These are phyloP conservation scores for Lutjanus campechanus DNA, from an alignment of 2,797 vertebrate genomes.

Conservation along the genomic window DNA sequence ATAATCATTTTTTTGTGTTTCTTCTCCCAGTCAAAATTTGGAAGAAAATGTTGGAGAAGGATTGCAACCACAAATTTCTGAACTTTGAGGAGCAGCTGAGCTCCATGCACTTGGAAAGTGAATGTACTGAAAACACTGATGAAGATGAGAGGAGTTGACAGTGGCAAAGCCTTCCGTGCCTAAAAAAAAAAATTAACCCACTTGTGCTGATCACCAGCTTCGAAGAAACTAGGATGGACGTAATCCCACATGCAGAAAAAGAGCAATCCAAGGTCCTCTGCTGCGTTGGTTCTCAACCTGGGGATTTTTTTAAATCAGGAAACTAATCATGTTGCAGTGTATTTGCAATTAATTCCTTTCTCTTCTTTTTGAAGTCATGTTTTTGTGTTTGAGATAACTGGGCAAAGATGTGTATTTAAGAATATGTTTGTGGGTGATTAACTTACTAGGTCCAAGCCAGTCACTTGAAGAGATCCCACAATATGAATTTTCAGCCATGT, in stretches of 20 bases:
- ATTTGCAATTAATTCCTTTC: conserved; percentile 22
- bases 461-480: conserved; percentile 39
- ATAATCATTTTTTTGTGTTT: conserved; percentile 1
- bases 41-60: conserved; percentile 85
- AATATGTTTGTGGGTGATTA: background rate
- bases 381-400: conserved; percentile 2
- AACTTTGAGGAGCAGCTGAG: conserved; percentile 80
- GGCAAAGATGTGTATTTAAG: background rate
- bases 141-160: conserved; percentile 75
- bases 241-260: conserved; percentile 1
- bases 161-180: conserved; percentile 30
- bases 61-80: conserved; percentile 76
- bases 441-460: conserved; percentile 42
- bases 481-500: conserved; percentile 47
- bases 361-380: background rate
- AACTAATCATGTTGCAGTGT: conserved; percentile 1
- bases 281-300: conserved; percentile 8
- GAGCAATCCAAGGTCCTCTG: background rate
- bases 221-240: conserved; percentile 25
- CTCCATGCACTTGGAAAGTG: conserved; percentile 63
- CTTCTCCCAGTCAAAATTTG: conserved; percentile 80
- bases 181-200: conserved; percentile 13
- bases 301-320: conserved; percentile 3
- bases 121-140: conserved; percentile 62
- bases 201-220: conserved; percentile 11